Percentiles rank a stretch among this genome's conserved stretches.
Evolutionary conservation across 2,797 vertebrate species (phyloP).

Genomic region (Picus viridis): DNA sequence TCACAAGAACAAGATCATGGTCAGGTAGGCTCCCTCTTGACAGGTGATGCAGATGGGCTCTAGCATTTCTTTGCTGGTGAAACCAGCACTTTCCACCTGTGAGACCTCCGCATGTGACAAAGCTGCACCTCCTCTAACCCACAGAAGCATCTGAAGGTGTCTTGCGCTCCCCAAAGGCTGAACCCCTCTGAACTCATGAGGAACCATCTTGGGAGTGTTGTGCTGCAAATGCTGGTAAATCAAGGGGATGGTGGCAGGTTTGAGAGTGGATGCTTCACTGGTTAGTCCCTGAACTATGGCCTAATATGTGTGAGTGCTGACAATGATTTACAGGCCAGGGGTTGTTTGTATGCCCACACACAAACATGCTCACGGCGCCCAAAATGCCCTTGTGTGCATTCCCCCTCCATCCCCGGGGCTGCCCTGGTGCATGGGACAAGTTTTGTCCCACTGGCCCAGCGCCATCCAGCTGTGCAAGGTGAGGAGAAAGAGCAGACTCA

Average conservation of each 20-base stretch:
- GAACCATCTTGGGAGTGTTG: neutral
- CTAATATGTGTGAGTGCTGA: neutral
- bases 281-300: constrained; percentile 61
- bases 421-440: neutral
- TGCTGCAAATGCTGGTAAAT: fast-evolving
- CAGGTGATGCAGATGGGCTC: fast-evolving
- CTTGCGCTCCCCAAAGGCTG: fast-evolving
- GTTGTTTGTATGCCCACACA: neutral
- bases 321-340: constrained; percentile 69
- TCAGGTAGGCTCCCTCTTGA: neutral
- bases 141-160: fast-evolving
- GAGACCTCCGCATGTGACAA: fast-evolving
- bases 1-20: fast-evolving
- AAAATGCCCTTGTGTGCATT: neutral
- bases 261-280: constrained; percentile 40
- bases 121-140: neutral
- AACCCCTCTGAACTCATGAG: neutral
- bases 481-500: neutral
- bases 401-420: neutral
- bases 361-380: neutral
- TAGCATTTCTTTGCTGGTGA: neutral
- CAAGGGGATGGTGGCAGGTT: neutral
- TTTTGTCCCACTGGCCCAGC: neutral
- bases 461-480: neutral
- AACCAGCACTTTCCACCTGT: fast-evolving